phyloP scores from a whole-genome alignment of 64 coral and sea anemone species.

The Anthopleura sola region DNA sequence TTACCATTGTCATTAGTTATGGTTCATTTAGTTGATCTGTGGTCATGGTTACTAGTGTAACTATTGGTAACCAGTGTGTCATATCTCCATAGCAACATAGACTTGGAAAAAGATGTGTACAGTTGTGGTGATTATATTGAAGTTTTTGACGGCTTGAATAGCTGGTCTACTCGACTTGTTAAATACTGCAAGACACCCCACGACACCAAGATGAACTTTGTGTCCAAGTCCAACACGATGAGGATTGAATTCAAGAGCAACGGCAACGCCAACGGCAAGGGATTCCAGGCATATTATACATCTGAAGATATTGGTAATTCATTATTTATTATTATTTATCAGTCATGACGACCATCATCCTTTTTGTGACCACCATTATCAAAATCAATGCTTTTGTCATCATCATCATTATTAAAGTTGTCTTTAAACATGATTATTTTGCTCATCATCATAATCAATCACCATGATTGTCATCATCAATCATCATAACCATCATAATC shows the following conservation, averaged over 20 bases:
- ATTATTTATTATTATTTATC: too few species aligned
- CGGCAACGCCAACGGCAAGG: constrained; percentile 22
- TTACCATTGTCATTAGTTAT: neutral
- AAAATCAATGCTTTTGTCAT: too few species aligned
- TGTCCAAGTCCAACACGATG: constrained; percentile 22
- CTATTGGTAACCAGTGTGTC: neutral
- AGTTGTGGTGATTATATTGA: constrained; percentile 62
- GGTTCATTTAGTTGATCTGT: neutral
- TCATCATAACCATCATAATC: too few species aligned
- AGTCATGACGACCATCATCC: too few species aligned
- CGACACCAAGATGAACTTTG: neutral
- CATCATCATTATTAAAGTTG: too few species aligned
- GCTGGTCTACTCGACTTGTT: constrained; percentile 44
- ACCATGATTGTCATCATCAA: neutral
- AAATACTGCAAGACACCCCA: constrained; percentile 32
- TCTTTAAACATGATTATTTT: neutral
- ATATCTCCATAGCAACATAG: neutral
- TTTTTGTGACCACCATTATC: neutral
- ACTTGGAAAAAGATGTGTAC: neutral
- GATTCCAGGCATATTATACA: constrained; percentile 55
- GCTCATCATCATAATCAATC: neutral
- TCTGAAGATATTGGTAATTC: constrained; percentile 13
- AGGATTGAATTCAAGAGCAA: constrained; percentile 66
- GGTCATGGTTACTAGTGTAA: neutral
- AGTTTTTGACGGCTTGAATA: constrained; percentile 63